phyloP scores from a whole-genome alignment of 2,113 vertebrate species.

The Meles meles region DNA sequence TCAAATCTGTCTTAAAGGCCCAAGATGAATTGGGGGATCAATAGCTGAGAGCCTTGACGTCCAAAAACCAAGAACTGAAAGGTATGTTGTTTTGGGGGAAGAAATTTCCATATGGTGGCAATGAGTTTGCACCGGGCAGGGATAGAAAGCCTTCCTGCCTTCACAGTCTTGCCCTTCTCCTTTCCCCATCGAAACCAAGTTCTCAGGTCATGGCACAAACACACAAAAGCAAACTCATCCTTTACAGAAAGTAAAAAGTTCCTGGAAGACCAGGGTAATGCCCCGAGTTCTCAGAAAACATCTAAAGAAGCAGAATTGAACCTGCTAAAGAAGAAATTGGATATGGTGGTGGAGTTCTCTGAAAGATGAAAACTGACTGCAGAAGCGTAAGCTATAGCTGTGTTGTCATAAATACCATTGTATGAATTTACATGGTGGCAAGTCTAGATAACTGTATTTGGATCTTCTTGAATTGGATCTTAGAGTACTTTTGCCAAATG shows the following conservation, averaged over 20 bases:
- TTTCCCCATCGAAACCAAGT: not conserved
- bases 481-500: too few species aligned
- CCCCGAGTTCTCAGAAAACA: too few species aligned
- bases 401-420: too few species aligned
- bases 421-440: too few species aligned
- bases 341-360: too few species aligned
- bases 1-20: constrained; percentile 52
- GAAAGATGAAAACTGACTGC: too few species aligned
- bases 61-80: not conserved
- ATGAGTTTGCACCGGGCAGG: not conserved
- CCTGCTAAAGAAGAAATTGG: too few species aligned
- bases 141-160: not conserved
- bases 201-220: not conserved
- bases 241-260: not conserved
- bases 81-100: not conserved
- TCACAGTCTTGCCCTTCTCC: not conserved
- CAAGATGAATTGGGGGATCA: not conserved
- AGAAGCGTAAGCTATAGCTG: too few species aligned
- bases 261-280: too few species aligned
- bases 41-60: not conserved
- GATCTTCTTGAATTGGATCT: too few species aligned
- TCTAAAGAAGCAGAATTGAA: too few species aligned
- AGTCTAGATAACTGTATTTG: too few species aligned
- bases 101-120: not conserved
- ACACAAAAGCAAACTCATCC: not conserved